Evolutionary conservation across 2,888 invertebrate species (phyloP), one percentile per base, ranked within the genome.

Genomic region (Aradus depressus): DNA sequence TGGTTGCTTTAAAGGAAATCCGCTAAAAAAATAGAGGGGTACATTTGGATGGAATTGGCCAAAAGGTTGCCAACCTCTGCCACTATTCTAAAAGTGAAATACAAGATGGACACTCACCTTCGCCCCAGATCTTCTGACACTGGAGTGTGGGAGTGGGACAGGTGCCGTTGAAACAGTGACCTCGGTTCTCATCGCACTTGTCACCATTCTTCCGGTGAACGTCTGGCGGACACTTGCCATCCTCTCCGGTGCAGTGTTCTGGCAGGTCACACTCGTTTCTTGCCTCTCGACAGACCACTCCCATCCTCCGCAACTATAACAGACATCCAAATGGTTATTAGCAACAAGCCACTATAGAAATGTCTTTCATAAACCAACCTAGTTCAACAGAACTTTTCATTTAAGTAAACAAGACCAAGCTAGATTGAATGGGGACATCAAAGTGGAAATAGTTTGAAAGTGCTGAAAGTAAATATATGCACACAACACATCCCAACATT

Each of bases 251-350:
- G 68, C 97, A 98, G 49, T 81, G 80, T 67, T 98, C 97, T 18
- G 93, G 89, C 25, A 98, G 76, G 72, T 98, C 97, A 68, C 97
- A 98, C 65, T 95, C 95, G 67, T 89, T 90, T 54, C 77, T 75
- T 1, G 90, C 77, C 49, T 84, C 81, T 18, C 97, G 80, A 68
- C 97, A 98, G 51, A 86, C 72, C 37, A 80, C 76, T 16, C 91
- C 92, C 51, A 78, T 74, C 10, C 76, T 73, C 58, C 80, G 78
- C 48, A 89, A 70, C 88, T 88, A 68, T 2, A 62, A 61, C 8
- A 28, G 10, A 6, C 12, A 28, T 12, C 8, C 28, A 28, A 28
- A 10, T 28, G 28, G 8, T 28, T 12, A 10, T 28, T 10, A 10
- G 28, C 28, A 28, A 28, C 8, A 28, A 28, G 10, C n/a, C n/a